These are phyloP conservation scores for Lithophane socia DNA, from an alignment of 2,888 invertebrate genomes.

Conservation along the genomic window DNA sequence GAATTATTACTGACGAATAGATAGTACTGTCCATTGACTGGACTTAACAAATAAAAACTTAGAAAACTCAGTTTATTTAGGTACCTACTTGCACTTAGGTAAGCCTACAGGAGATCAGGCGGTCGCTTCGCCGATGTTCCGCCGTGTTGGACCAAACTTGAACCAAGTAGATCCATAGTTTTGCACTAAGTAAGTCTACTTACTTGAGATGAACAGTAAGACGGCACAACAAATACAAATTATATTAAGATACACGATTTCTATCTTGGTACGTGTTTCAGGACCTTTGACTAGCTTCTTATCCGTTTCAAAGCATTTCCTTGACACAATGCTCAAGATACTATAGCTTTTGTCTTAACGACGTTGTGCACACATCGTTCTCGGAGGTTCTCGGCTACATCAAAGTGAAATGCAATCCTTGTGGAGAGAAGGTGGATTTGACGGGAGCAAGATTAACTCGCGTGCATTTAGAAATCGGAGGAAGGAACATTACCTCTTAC, in stretches of 20 bases:
- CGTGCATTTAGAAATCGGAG: conserved; percentile 25
- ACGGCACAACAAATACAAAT: neutral
- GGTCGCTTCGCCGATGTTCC: neutral
- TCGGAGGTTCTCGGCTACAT: conserved; percentile 37
- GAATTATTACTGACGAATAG: conserved; percentile 26
- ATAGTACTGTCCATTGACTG: neutral
- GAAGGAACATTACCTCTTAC: conserved; percentile 24
- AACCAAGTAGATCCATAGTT: neutral
- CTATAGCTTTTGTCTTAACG: conserved; percentile 31
- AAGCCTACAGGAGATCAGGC: neutral
- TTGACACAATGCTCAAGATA: conserved; percentile 12
- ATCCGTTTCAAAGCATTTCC: conserved; percentile 33
- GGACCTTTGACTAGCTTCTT: conserved; percentile 22
- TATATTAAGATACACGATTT: conserved; percentile 13
- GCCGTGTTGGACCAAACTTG: neutral
- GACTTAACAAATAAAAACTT: conserved; percentile 1
- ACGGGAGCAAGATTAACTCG: conserved; percentile 46
- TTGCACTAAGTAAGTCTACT: no score
- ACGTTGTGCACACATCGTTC: conserved; percentile 36
- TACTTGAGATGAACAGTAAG: neutral
- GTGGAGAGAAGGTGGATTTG: conserved; percentile 45
- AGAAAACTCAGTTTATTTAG: neutral
- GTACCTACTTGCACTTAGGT: neutral
- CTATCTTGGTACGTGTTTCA: conserved; percentile 7
- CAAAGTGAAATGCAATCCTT: conserved; percentile 54